phyloP scores from a whole-genome alignment of 2,113 vertebrate species.

The Perca flavescens region DNA sequence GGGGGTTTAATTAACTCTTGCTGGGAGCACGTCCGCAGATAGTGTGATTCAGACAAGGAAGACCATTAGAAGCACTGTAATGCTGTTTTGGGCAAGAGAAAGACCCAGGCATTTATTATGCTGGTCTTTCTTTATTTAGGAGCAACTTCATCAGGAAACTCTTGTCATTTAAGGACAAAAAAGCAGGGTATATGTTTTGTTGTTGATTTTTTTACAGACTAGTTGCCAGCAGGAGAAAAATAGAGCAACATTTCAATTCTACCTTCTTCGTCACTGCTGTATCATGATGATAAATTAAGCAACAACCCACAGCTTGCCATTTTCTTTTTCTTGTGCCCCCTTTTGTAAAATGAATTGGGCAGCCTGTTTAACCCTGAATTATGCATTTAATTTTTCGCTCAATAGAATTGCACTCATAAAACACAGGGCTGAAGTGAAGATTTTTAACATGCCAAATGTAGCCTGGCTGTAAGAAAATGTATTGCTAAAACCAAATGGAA shows the following conservation, averaged over 20 bases:
- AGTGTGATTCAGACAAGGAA: constrained; percentile 52
- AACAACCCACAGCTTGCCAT: constrained; percentile 28
- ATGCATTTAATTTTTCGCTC: constrained; percentile 57
- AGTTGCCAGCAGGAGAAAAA: constrained; percentile 33
- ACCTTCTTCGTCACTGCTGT: not conserved
- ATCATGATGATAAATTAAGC: constrained; percentile 36
- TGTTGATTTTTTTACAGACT: constrained; percentile 11
- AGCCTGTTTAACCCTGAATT: constrained; percentile 49
- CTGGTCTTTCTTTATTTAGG: constrained; percentile 67
- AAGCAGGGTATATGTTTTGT: constrained; percentile 6
- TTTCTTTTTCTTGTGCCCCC: constrained; percentile 23
- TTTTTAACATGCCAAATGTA: constrained; percentile 49
- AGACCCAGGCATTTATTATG: constrained; percentile 56
- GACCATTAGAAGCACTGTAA: constrained; percentile 66
- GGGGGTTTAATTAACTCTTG: constrained; percentile 58
- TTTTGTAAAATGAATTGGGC: constrained; percentile 55
- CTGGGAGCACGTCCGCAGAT: constrained; percentile 40
- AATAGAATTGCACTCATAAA: constrained; percentile 58
- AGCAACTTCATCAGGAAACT: constrained; percentile 61
- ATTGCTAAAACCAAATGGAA: constrained; percentile 24
- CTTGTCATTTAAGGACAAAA: constrained; percentile 74
- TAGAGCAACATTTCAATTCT: constrained; percentile 15
- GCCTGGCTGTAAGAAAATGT: constrained; percentile 23
- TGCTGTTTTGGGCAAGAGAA: constrained; percentile 71
- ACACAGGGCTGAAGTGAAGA: constrained; percentile 43